Evolutionary conservation across 92 coral and sea anemone species (phyloP).

Genomic region (Heteractis magnifica): DNA sequence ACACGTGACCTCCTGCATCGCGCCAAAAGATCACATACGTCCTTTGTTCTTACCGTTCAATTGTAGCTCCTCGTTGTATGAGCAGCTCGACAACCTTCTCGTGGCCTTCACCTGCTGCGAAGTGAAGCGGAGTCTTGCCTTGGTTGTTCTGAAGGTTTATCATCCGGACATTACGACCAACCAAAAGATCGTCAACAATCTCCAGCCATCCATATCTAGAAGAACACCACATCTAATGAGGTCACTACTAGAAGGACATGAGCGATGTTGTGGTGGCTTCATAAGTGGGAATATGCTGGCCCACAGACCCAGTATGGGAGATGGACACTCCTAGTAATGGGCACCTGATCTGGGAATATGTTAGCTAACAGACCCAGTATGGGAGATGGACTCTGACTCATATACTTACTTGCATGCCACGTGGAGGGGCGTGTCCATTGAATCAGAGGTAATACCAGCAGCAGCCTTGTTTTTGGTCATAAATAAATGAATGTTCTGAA

Average conservation of each 20-base stretch:
- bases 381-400: neutral
- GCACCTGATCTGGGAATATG: no score
- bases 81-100: constrained; percentile 62
- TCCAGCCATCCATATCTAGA: constrained; percentile 66
- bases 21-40: neutral
- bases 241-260: no score
- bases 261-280: no score
- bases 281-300: no score
- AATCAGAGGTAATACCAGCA: constrained; percentile 56
- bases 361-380: no score
- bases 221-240: neutral
- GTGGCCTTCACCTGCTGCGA: constrained; percentile 69
- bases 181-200: constrained; percentile 46
- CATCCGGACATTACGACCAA: constrained; percentile 65
- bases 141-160: constrained; percentile 53
- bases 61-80: constrained; percentile 57
- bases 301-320: no score
- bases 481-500: constrained; percentile 56
- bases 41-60: constrained; percentile 40
- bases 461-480: constrained; percentile 68
- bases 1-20: neutral
- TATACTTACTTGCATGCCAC: constrained; percentile 58
- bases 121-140: constrained; percentile 68
- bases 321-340: no score
- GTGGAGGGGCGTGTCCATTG: constrained; percentile 64